Evolutionary conservation across 2,888 invertebrate species (phyloP).

Genomic region (Arctia plantaginis): DNA sequence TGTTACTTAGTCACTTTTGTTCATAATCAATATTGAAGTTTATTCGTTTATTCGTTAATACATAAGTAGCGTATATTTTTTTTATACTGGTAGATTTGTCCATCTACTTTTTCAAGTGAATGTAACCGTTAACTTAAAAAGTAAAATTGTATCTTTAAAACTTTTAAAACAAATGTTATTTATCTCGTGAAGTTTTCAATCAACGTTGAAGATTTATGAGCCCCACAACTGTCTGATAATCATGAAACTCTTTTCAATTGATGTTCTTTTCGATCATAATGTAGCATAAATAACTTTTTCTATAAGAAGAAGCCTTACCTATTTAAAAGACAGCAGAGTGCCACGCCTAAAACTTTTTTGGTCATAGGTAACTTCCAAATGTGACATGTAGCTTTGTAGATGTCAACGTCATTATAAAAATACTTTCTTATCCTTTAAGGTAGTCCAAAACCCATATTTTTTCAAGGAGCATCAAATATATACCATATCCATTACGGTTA

Average conservation of each 20-base stretch:
- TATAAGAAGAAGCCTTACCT: neutral
- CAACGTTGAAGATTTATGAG: neutral
- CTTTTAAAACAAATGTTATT: neutral
- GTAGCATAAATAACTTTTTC: too few relatives aligned
- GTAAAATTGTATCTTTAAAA: neutral
- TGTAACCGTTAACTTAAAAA: neutral
- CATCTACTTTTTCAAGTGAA: neutral
- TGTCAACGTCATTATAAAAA: neutral
- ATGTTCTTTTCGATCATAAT: neutral
- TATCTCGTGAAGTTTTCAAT: neutral
- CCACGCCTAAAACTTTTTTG: neutral
- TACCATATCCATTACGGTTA: too few relatives aligned
- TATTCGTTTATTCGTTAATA: neutral
- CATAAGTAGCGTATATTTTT: neutral
- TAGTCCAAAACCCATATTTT: neutral
- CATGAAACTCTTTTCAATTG: neutral
- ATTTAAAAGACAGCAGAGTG: neutral
- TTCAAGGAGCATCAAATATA: too few relatives aligned
- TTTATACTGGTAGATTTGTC: neutral
- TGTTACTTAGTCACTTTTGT: neutral
- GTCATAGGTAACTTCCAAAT: neutral
- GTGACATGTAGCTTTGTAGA: neutral
- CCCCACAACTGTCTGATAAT: neutral
- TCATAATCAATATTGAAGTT: neutral
- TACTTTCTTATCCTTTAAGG: neutral